Conservation (phyloP, 2,113 vertebrate genomes). For the Crypturellus undulatus region DNA sequence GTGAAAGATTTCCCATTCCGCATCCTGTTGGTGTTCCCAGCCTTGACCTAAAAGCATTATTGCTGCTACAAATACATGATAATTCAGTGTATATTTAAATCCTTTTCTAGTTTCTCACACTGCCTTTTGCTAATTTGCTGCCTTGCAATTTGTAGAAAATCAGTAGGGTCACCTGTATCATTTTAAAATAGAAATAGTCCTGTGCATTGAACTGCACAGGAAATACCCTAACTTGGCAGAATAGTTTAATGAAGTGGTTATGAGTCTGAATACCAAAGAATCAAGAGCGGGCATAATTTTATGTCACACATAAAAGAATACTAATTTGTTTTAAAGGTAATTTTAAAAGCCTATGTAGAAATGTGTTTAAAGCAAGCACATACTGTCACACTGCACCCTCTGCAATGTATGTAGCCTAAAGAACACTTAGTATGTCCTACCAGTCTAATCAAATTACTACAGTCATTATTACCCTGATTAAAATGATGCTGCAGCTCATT, state of each 20-base stretch:
- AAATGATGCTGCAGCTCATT: background rate
- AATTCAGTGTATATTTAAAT: background rate
- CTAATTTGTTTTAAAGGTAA: background rate
- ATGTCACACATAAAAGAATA: background rate
- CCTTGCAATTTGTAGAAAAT: background rate
- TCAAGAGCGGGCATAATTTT: background rate
- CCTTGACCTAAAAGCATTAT: background rate
- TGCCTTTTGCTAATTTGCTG: background rate
- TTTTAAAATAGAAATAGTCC: background rate
- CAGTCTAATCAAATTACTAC: background rate
- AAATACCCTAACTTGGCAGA: background rate
- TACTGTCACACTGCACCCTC: background rate
- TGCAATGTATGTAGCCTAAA: background rate
- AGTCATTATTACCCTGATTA: background rate
- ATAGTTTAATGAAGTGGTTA: background rate
- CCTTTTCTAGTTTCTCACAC: background rate
- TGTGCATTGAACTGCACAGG: background rate
- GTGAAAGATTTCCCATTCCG: background rate
- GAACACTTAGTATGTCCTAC: background rate
- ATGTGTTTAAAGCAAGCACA: background rate
- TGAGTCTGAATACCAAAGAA: background rate
- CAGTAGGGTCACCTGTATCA: background rate
- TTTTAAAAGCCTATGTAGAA: background rate
- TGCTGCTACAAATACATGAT: background rate
- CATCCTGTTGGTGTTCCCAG: background rate